Evolutionary conservation across 2,797 vertebrate genomes (phyloP), one percentile per base, ranked within the genome.

Genomic region (Crenuchus spilurus): DNA sequence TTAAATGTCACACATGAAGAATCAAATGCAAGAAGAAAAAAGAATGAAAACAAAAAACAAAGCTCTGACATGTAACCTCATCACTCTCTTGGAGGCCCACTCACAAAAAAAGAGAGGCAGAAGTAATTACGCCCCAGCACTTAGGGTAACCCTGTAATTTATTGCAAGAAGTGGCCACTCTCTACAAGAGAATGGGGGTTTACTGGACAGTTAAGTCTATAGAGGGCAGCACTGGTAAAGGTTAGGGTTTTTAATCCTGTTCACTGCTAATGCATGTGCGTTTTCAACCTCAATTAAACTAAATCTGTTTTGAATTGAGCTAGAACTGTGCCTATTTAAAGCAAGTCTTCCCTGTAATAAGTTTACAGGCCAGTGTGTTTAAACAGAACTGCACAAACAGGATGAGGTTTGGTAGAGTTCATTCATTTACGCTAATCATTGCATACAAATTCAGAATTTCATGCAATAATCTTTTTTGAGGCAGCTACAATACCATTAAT

Each of bases 141-240:
- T 41, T 71, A 84, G 78, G 76, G 70, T 82, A 84, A 83, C 86
- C 84, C 84, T 89, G 81, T 90, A 89, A 90, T 91, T 66, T 83
- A n/a, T n/a, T 49, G 81, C 74, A 78, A 44, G 26, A 22, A 65
- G 70, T 62, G 72, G 84, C 86, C 70, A 20, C n/a, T 35, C 42
- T 41, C 6, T 62, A 9, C 18, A 14, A 61, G 18, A 79, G 70
- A 24, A 70, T 80, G 75, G 26, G 20, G n/a, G 0, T 24, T 33
- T 60, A 24, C 54, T 41, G 51, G 41, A 51, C 13, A 33, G n/a
- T 68, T 52, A 42, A 83, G 80, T 92, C 93, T 92, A 91, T 88
- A 87, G 90, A 87, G 90, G 92, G 93, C 93, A 94, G 92, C 91
- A 94, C 87, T 83, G 83, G 75, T 74, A 81, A 85, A 85, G 86